Evolutionary conservation across 2,113 vertebrate genomes (phyloP).

Genomic region (Antennarius striatus): DNA sequence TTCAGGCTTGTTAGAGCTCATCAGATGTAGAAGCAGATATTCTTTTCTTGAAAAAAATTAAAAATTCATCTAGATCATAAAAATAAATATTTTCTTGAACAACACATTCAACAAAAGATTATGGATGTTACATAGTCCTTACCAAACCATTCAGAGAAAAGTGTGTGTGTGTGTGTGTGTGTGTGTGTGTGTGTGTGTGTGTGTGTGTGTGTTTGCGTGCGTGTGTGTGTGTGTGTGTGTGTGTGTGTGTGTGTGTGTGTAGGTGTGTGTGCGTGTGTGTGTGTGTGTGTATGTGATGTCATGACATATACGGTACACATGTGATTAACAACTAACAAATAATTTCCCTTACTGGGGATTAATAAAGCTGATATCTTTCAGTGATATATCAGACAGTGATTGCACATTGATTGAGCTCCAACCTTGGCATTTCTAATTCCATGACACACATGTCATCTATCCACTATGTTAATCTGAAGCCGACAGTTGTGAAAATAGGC

Average conservation of each 20-base stretch:
- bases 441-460: slow-evolving; percentile 49
- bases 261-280: too few species aligned
- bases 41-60: slow-evolving; percentile 45
- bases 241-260: too few species aligned
- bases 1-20: slow-evolving; percentile 38
- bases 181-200: too few species aligned
- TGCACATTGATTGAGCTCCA: slow-evolving; percentile 38
- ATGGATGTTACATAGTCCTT: slow-evolving; percentile 24
- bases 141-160: slow-evolving; percentile 35
- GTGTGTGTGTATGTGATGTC: too few species aligned
- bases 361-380: slow-evolving; percentile 4
- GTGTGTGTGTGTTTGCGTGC: too few species aligned
- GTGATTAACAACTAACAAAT: too few species aligned
- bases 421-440: slow-evolving; percentile 43
- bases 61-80: slow-evolving; percentile 48
- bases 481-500: slow-evolving; percentile 69
- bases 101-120: slow-evolving; percentile 38
- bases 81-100: slow-evolving; percentile 52
- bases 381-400: slow-evolving; percentile 16
- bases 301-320: too few species aligned
- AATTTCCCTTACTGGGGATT: too few species aligned
- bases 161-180: slow-evolving; percentile 24
- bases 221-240: too few species aligned
- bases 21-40: slow-evolving; percentile 23
- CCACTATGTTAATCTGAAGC: slow-evolving; percentile 66